Conservation (phyloP, 2,797 vertebrate genomes). For the Pipistrellus pygmaeus region DNA sequence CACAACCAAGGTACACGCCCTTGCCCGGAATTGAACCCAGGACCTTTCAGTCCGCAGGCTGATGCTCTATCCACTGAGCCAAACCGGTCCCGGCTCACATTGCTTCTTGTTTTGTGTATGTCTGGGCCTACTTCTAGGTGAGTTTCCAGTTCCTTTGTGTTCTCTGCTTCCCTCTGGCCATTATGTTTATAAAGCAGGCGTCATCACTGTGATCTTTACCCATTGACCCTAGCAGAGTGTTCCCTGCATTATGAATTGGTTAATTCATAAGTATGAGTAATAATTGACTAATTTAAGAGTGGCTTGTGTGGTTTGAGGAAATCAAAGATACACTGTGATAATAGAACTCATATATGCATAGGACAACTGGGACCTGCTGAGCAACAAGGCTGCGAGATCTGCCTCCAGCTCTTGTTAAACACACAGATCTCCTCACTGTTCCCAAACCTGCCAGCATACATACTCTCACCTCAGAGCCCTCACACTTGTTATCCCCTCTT, state of each 20-base stretch:
- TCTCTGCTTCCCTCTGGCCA: neutral
- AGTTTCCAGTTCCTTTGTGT: neutral
- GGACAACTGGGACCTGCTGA: neutral
- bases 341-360: neutral
- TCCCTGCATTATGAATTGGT: neutral
- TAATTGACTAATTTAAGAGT: neutral
- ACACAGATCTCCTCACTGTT: too few species aligned
- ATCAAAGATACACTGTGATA: neutral
- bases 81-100: neutral
- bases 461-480: neutral
- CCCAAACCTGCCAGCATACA: fast-evolving
- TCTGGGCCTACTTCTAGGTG: neutral
- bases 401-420: neutral
- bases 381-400: neutral
- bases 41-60: too few species aligned
- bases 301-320: neutral
- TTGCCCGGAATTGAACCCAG: too few species aligned
- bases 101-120: neutral
- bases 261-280: neutral
- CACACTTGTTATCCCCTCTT: neutral
- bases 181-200: neutral
- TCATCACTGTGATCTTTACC: too few species aligned
- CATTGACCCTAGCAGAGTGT: neutral
- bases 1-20: too few species aligned
- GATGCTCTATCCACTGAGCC: too few species aligned